Percentiles rank a stretch among this genome's conserved stretches.
phyloP scores from a whole-genome alignment of 2,113 vertebrate species.

The Pseudois nayaur region DNA sequence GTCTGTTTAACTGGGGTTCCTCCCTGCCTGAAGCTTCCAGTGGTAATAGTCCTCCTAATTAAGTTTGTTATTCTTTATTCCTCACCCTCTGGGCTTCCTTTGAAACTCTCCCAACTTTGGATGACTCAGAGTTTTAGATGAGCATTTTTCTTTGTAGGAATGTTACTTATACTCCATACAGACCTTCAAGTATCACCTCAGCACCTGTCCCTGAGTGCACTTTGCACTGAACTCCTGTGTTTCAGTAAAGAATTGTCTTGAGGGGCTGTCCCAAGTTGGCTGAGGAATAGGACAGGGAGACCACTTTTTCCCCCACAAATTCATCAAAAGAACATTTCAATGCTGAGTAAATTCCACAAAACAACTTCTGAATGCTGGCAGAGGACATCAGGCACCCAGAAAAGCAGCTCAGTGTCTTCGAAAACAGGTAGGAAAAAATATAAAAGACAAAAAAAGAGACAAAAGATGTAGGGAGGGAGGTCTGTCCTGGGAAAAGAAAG shows the following conservation, averaged over 20 bases:
- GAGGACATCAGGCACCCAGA: too few species aligned
- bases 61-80: background rate
- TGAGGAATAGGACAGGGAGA: too few species aligned
- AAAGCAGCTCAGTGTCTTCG: too few species aligned
- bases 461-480: too few species aligned
- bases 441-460: too few species aligned
- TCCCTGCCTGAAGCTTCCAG: conserved; percentile 23
- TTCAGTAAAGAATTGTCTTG: conserved; percentile 59
- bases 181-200: conserved; percentile 25
- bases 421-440: too few species aligned
- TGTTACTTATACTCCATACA: conserved; percentile 44
- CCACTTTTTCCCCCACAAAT: too few species aligned
- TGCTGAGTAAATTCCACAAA: too few species aligned
- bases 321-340: too few species aligned
- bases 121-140: conserved; percentile 54
- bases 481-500: too few species aligned
- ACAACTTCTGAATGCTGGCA: too few species aligned
- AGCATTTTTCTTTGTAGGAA: conserved; percentile 50
- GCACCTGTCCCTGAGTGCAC: background rate
- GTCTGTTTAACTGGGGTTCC: conserved; percentile 33
- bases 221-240: conserved; percentile 59
- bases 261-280: too few species aligned
- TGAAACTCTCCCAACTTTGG: conserved; percentile 64
- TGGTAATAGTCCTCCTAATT: background rate
- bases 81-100: conserved; percentile 39